These are phyloP conservation scores for Hydrocynus forskahlii DNA, from an alignment of 2,797 vertebrate species.

Conservation along the genomic window DNA sequence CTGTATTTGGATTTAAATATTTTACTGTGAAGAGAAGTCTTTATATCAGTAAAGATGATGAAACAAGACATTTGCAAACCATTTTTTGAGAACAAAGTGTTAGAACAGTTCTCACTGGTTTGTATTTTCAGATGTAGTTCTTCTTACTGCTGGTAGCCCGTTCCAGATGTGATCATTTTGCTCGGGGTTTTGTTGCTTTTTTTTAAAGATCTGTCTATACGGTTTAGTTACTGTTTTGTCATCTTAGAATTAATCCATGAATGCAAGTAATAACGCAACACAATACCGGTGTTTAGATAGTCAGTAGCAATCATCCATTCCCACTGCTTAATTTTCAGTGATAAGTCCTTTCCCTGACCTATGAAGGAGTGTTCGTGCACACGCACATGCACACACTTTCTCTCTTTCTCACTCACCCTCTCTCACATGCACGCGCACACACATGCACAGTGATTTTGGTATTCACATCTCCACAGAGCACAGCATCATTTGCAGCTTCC, in stretches of 20 bases:
- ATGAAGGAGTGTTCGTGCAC: not conserved
- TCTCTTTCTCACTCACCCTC: too few relatives aligned
- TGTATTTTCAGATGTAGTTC: not conserved
- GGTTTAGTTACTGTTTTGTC: not conserved
- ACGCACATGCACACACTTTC: too few relatives aligned
- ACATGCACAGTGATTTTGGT: not conserved
- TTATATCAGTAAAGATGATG: not conserved
- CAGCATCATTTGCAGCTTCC: conserved; percentile 34
- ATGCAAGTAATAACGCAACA: not conserved
- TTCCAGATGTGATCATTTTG: not conserved
- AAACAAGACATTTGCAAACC: not conserved
- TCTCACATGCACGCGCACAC: not conserved
- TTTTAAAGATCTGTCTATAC: not conserved
- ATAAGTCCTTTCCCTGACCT: conserved; percentile 1
- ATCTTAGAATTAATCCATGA: not conserved
- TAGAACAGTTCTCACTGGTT: not conserved
- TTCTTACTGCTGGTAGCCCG: not conserved
- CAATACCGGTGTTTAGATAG: not conserved
- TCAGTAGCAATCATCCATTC: not conserved
- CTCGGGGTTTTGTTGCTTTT: too few relatives aligned
- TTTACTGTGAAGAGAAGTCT: not conserved
- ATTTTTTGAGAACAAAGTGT: not conserved
- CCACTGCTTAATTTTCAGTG: not conserved
- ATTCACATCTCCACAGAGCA: conserved; percentile 8
- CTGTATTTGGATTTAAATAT: not conserved